phyloP scores from a whole-genome alignment of 2,797 vertebrate genomes.

The Serranus cabrilla region DNA sequence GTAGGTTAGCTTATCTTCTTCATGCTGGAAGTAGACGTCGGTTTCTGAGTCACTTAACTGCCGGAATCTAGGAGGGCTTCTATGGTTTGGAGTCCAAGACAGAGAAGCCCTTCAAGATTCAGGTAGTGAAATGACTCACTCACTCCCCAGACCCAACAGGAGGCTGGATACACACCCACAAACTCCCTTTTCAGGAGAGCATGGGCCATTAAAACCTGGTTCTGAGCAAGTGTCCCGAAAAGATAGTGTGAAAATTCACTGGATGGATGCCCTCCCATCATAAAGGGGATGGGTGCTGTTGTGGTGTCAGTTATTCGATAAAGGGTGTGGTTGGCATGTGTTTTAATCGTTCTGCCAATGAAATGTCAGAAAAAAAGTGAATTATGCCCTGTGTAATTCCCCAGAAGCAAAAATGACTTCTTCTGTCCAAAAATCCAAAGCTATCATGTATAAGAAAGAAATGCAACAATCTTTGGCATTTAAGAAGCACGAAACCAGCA shows the following conservation, averaged over 20 bases:
- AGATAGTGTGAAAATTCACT: too few species aligned
- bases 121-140: slow-evolving; percentile 42
- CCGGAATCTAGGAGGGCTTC: slow-evolving; percentile 46
- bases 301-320: background rate
- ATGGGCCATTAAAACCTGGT: rapidly evolving
- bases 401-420: too few species aligned
- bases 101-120: slow-evolving; percentile 61
- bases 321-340: background rate
- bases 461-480: too few species aligned
- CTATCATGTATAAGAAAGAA: too few species aligned
- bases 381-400: too few species aligned
- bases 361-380: too few species aligned
- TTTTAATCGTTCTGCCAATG: too few species aligned
- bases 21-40: background rate
- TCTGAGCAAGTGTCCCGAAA: background rate
- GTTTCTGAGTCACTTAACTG: slow-evolving; percentile 42
- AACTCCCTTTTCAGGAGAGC: background rate
- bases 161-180: background rate
- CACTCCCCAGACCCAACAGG: background rate
- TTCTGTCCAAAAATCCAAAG: too few species aligned
- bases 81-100: slow-evolving; percentile 39
- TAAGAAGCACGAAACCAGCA: too few species aligned
- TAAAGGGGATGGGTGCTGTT: slow-evolving; percentile 5
- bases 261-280: background rate
- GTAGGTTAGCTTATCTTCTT: background rate